Evolutionary conservation across 2,888 invertebrate species (phyloP).

Genomic region (Litoditis marina): DNA sequence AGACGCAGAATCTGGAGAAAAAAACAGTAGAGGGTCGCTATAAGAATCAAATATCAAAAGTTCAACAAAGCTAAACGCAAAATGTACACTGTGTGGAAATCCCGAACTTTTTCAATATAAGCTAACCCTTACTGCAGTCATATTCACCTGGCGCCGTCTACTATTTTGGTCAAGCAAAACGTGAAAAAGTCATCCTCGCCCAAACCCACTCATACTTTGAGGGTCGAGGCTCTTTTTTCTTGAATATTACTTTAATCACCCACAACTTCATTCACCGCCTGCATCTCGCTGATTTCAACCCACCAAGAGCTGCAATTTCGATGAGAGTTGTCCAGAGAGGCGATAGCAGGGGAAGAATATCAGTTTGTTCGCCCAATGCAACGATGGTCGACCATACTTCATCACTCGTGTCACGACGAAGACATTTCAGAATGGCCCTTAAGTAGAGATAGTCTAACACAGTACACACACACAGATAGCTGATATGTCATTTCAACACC

Average conservation of each 20-base stretch:
- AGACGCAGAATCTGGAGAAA: too few species aligned
- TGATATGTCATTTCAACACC: too few species aligned
- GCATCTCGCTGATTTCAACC: too few species aligned
- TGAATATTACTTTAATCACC: not conserved
- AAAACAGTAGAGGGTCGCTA: too few species aligned
- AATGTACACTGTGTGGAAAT: too few species aligned
- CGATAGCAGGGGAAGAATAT: slow-evolving; percentile 35
- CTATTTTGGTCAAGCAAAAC: too few species aligned
- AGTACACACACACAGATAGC: not conserved
- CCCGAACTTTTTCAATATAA: too few species aligned
- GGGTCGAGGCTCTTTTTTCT: slow-evolving; percentile 7
- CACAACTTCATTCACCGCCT: too few species aligned
- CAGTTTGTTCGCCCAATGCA: slow-evolving; percentile 19
- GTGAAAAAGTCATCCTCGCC: not conserved
- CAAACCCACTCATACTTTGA: not conserved
- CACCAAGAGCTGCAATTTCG: slow-evolving; percentile 14
- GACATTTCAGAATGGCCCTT: slow-evolving; percentile 32
- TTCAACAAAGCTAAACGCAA: too few species aligned
- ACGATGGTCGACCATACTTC: slow-evolving; percentile 19
- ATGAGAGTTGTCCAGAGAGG: slow-evolving; percentile 44
- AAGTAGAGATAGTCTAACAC: not conserved
- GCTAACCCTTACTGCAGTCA: too few species aligned
- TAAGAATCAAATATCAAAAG: too few species aligned
- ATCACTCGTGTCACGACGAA: slow-evolving; percentile 28
- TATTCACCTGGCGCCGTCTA: too few species aligned